Evolutionary conservation across 92 coral and sea anemone species (phyloP), one percentile per base, ranked within the genome.

Genomic region (Palythoa heliodiscus): DNA sequence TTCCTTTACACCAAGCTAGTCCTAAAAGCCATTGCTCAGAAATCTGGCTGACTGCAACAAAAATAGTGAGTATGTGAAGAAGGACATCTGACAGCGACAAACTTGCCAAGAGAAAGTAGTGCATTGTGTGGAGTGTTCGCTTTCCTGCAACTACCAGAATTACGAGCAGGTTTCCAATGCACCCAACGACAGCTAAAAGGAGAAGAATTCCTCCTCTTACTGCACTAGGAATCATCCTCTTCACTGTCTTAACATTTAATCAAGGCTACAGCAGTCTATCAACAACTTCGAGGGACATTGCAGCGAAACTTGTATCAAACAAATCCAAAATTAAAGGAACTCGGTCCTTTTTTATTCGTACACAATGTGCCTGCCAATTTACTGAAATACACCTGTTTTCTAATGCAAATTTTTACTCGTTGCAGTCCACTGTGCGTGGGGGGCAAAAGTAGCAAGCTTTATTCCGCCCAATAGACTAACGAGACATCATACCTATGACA

Each of bases 31-130:
- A 69, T 69, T 69, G 12, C 15, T 69, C 73, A 25, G 12, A 24
- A 35, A 69, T 25, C 12, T 24, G 47, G 5, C 19, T 69, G 43
- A 69, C 5, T 0, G 47, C 40, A 35, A 14, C 7, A 5, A 69
- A 69, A 69, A 10, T 11, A 24, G 3, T 2, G 40, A 69, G 9
- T 0, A 69, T 16, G 5, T 69, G 11, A 23, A 4, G 3, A 25
- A 69, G 73, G 47, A 24, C 29, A 24, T 69, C 73, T 24, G 73
- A 5, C 73, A 69, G 73, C 43, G 73, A 23, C 40, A 69, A 69
- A 35, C 14, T 69, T 69, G 73, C 73, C 73, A 69, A 69, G 47
- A 69, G 48, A 69, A 24, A 69, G 7, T 10, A 69, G 15, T 25
- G 73, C 73, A 25, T 69, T 29, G 73, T 69, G 15, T 69, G 73